phyloP scores from a whole-genome alignment of 1,140 invertebrate species.

The Drosophila sp. region DNA sequence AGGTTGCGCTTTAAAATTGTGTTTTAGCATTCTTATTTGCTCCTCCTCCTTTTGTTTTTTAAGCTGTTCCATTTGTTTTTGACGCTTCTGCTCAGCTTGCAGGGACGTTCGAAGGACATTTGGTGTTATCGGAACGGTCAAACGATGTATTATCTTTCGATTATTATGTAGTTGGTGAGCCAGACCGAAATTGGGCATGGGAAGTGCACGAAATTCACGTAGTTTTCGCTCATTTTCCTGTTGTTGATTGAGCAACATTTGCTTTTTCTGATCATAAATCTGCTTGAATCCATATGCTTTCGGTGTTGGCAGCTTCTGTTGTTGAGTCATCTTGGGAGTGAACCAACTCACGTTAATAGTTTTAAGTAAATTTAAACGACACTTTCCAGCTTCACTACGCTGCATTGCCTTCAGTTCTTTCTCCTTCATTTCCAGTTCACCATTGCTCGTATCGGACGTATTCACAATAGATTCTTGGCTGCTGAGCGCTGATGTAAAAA shows the following conservation, averaged over 20 bases:
- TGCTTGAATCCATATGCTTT: constrained; percentile 64
- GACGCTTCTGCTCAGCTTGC: constrained; percentile 31
- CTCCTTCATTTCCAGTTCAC: not conserved
- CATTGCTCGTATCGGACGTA: not conserved
- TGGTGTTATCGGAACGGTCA: constrained; percentile 58
- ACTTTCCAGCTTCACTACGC: no score
- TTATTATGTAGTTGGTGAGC: constrained; percentile 35
- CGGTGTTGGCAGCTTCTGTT: not conserved
- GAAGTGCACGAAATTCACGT: constrained; percentile 62
- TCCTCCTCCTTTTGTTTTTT: constrained; percentile 35
- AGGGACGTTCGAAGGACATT: constrained; percentile 54
- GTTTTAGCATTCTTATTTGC: not conserved
- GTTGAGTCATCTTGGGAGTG: not conserved
- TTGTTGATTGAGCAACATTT: constrained; percentile 22
- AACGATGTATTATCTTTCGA: constrained; percentile 27
- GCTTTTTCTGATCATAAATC: constrained; percentile 57
- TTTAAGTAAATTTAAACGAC: constrained; percentile 5
- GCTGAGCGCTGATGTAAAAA: not conserved
- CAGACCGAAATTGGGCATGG: constrained; percentile 63
- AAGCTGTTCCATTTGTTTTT: constrained; percentile 22
- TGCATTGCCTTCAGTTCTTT: not conserved
- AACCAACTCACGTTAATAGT: not conserved
- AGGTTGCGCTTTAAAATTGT: not conserved
- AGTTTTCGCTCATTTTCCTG: constrained; percentile 44
- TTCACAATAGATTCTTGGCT: not conserved